phyloP scores from a whole-genome alignment of 2,888 invertebrate genomes.

The Epistrophe grossulariae region DNA sequence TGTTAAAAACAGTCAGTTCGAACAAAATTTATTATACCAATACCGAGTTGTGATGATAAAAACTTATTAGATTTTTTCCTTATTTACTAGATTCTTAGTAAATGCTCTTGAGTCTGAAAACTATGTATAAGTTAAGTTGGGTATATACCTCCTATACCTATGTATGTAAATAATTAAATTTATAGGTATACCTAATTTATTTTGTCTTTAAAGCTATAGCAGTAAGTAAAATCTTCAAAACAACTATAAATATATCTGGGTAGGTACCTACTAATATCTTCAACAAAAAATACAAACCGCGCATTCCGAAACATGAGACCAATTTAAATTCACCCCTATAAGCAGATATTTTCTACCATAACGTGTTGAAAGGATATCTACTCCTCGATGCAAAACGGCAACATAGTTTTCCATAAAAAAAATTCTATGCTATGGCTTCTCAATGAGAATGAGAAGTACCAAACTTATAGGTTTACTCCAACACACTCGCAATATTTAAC shows the following conservation, averaged over 20 bases:
- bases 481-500: slow-evolving; percentile 37
- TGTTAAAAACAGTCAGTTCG: not conserved
- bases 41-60: not conserved
- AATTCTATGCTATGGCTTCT: not conserved
- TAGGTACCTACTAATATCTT: slow-evolving; percentile 17
- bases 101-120: not conserved
- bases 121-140: no score
- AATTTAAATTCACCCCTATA: slow-evolving; percentile 45
- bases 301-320: slow-evolving; percentile 52
- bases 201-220: not conserved
- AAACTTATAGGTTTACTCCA: slow-evolving; percentile 62
- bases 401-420: slow-evolving; percentile 65
- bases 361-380: slow-evolving; percentile 15
- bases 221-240: slow-evolving; percentile 11
- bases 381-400: slow-evolving; percentile 56
- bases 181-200: slow-evolving; percentile 3
- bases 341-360: slow-evolving; percentile 29
- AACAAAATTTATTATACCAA: not conserved
- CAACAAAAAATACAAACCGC: slow-evolving; percentile 18
- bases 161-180: no score
- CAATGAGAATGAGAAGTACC: slow-evolving; percentile 52
- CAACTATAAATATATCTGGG: not conserved
- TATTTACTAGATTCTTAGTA: not conserved
- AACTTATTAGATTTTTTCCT: not conserved
- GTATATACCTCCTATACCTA: no score